Percentiles rank a stretch among this genome's conserved stretches.
These are phyloP conservation scores for Rostratula benghalensis DNA, from an alignment of 2,113 vertebrate genomes.

Conservation along the genomic window DNA sequence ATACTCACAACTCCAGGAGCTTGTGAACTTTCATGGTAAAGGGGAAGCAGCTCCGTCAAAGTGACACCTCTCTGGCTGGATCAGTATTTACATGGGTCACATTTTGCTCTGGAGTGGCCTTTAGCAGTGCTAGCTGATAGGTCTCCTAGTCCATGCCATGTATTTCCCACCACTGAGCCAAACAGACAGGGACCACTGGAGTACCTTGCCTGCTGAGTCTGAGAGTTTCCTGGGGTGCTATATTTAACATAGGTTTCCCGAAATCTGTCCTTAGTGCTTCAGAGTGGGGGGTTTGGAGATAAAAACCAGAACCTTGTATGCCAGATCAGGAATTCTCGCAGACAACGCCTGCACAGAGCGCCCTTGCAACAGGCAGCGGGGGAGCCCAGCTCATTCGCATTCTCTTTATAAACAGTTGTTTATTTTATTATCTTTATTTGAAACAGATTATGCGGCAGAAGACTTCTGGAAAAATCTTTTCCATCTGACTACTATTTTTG, in stretches of 20 bases:
- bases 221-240: conserved; percentile 6
- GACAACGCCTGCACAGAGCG: conserved; percentile 33
- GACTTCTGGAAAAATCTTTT: conserved; percentile 73
- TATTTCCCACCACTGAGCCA: not conserved
- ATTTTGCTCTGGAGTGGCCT: not conserved
- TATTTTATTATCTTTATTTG: conserved; percentile 76
- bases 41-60: not conserved
- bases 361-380: conserved; percentile 16
- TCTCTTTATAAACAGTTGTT: conserved; percentile 75
- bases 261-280: conserved; percentile 29
- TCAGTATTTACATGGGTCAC: not conserved
- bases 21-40: not conserved
- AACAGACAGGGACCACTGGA: not conserved
- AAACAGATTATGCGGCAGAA: conserved; percentile 71
- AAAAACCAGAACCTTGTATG: conserved; percentile 47
- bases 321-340: conserved; percentile 60
- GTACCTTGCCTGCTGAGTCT: not conserved
- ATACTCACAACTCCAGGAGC: not conserved
- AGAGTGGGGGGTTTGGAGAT: conserved; percentile 41
- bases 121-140: not conserved
- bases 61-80: not conserved
- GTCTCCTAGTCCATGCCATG: not conserved
- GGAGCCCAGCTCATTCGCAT: conserved; percentile 48
- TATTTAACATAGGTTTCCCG: conserved; percentile 23
- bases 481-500: conserved; percentile 71